These are phyloP conservation scores for Cheumatopsyche charites DNA, from an alignment of 1,140 invertebrate species.

Conservation along the genomic window DNA sequence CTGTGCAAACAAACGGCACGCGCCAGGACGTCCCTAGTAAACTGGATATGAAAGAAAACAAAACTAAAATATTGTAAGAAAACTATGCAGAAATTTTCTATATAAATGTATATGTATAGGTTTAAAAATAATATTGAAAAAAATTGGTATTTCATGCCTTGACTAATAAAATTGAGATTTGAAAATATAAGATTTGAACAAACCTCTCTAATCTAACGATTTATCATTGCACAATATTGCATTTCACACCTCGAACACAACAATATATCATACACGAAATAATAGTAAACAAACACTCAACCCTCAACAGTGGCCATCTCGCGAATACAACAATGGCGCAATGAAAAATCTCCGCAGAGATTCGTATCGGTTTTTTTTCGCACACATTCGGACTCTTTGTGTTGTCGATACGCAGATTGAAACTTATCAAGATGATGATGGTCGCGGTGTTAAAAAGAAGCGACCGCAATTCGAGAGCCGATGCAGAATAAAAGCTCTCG, in stretches of 20 bases:
- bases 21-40: constrained; percentile 38
- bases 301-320: too few species aligned
- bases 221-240: background rate
- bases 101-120: too few species aligned
- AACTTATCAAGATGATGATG: constrained; percentile 25
- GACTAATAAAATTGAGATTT: too few species aligned
- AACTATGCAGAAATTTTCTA: background rate
- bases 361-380: constrained; percentile 1
- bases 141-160: too few species aligned
- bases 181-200: too few species aligned
- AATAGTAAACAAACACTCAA: background rate
- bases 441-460: constrained; percentile 24
- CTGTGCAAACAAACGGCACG: constrained; percentile 42
- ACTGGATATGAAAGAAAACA: constrained; percentile 3
- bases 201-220: too few species aligned
- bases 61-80: constrained; percentile 8
- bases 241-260: background rate
- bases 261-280: background rate
- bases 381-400: constrained; percentile 3
- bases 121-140: too few species aligned
- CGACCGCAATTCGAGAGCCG: constrained; percentile 17
- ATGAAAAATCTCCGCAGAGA: background rate
- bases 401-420: constrained; percentile 8
- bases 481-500: background rate
- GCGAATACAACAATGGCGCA: background rate